Evolutionary conservation across 2,888 invertebrate genomes (phyloP).

Genomic region (Drosophila macrothrix): DNA sequence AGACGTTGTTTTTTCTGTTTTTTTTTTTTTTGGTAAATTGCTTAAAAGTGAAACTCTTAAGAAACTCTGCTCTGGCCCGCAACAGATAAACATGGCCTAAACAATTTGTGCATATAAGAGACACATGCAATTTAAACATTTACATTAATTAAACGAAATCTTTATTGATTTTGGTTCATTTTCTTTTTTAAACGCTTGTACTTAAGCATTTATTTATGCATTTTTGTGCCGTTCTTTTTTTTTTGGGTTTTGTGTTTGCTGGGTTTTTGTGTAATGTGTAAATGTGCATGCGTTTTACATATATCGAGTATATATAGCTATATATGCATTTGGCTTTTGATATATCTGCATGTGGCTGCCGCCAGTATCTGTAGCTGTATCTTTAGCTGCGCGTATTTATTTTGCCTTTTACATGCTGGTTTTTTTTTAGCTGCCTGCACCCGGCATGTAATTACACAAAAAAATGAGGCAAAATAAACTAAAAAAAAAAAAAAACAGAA

Average conservation of each 20-base stretch:
- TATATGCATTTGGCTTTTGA: slow-evolving; percentile 3
- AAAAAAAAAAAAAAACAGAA: slow-evolving; percentile 28
- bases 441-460: slow-evolving; percentile 69
- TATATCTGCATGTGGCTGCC: slow-evolving; percentile 20
- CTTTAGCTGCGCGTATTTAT: slow-evolving; percentile 75
- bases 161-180: slow-evolving; percentile 54
- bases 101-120: slow-evolving; percentile 44
- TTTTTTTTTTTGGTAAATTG: slow-evolving; percentile 28
- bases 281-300: slow-evolving; percentile 14
- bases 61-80: slow-evolving; percentile 7
- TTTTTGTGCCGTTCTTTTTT: slow-evolving; percentile 16
- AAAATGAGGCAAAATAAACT: slow-evolving; percentile 24
- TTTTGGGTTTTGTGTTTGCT: slow-evolving; percentile 5
- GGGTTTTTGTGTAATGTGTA: slow-evolving; percentile 32
- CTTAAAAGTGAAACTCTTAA: slow-evolving; percentile 69
- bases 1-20: background rate
- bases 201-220: slow-evolving; percentile 63
- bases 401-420: slow-evolving; percentile 60
- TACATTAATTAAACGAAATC: slow-evolving; percentile 50
- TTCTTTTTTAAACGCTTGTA: slow-evolving; percentile 34
- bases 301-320: background rate
- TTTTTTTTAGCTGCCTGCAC: slow-evolving; percentile 37
- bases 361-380: slow-evolving; percentile 36
- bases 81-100: slow-evolving; percentile 44
- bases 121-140: slow-evolving; percentile 44